Evolutionary conservation across 2,888 invertebrate species (phyloP).

Genomic region (Lycia hirtaria): DNA sequence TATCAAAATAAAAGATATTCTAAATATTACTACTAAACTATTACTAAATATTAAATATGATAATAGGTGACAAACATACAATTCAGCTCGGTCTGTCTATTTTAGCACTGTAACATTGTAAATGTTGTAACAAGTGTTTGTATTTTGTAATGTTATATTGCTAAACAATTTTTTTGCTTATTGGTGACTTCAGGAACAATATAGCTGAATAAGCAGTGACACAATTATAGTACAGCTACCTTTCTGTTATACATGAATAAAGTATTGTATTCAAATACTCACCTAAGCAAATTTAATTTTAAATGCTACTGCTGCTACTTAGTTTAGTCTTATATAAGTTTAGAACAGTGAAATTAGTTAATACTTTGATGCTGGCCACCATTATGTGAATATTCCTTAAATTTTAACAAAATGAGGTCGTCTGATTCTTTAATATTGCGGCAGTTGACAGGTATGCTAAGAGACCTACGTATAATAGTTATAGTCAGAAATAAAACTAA

Average conservation of each 20-base stretch:
- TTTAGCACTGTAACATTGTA: no score
- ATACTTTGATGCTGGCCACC: background rate
- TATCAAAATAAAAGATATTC: no score
- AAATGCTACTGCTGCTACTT: no score
- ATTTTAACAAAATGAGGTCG: slow-evolving; percentile 4
- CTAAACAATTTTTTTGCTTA: background rate
- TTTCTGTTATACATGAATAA: no score
- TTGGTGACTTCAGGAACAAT: background rate
- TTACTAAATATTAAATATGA: no score
- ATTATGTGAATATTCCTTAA: background rate
- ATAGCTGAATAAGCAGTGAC: slow-evolving; percentile 19
- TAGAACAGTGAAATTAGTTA: background rate
- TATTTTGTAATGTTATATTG: background rate
- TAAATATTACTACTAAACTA: no score
- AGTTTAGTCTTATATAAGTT: background rate
- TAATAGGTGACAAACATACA: no score
- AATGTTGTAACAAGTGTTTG: background rate
- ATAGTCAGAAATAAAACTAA: no score
- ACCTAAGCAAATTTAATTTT: no score
- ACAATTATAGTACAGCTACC: slow-evolving; percentile 11
- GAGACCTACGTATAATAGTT: no score
- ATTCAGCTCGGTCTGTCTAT: no score
- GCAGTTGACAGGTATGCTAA: slow-evolving; percentile 7
- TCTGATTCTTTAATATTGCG: slow-evolving; percentile 10
- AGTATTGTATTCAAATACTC: no score